phyloP scores from a whole-genome alignment of 2,113 vertebrate species.

The Pagrus major region DNA sequence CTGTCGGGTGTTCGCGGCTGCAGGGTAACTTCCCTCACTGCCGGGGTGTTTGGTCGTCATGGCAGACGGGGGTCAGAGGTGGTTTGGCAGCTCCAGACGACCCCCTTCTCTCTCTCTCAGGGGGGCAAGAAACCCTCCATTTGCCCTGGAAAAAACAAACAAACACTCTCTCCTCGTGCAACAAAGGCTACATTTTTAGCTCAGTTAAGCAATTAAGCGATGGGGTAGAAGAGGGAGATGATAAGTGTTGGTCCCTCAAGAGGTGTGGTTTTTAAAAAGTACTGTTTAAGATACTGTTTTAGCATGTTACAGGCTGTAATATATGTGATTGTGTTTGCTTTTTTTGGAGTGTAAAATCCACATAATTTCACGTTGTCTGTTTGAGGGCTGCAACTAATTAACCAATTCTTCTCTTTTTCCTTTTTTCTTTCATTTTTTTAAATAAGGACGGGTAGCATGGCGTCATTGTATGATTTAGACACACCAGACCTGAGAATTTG shows the following conservation, averaged over 20 bases:
- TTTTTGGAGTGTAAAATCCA: neutral
- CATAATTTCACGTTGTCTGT: neutral
- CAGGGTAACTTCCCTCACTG: constrained; percentile 5
- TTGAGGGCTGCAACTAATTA: neutral
- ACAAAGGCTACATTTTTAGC: constrained; percentile 43
- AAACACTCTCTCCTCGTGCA: constrained; percentile 48
- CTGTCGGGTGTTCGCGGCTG: neutral
- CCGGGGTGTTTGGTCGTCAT: neutral
- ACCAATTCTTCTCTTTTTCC: too few relatives aligned
- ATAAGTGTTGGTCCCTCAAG: neutral
- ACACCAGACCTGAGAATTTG: too few relatives aligned
- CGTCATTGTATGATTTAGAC: too few relatives aligned
- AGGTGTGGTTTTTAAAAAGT: neutral
- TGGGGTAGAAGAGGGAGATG: constrained; percentile 3
- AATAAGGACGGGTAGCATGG: too few relatives aligned
- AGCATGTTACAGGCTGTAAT: neutral
- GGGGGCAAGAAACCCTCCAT: constrained; percentile 36
- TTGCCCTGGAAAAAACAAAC: constrained; percentile 54
- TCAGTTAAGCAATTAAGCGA: constrained; percentile 53
- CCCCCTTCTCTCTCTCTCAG: constrained; percentile 1
- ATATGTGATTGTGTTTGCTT: neutral
- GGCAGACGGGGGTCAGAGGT: constrained; percentile 40
- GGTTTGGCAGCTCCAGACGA: neutral
- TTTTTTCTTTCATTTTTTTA: too few relatives aligned
- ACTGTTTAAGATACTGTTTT: neutral